Percentiles rank a stretch among this genome's conserved stretches.
Conservation (phyloP, 2,888 invertebrate genomes). For the Tromatobia lineatoria region DNA sequence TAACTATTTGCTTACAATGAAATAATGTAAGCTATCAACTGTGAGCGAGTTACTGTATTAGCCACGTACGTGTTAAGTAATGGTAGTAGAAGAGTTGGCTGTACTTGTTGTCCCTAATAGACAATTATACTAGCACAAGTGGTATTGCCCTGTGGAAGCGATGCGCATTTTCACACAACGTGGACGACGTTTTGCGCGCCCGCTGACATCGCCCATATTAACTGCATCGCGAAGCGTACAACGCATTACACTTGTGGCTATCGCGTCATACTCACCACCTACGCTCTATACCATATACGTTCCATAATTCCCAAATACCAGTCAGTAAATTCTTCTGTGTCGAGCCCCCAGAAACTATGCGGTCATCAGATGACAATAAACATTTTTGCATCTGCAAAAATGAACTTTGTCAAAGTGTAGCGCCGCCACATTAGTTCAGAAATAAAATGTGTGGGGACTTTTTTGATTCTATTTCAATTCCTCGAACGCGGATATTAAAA, state of each 20-base stretch:
- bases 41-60: constrained; percentile 5
- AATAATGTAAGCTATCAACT: too few relatives aligned
- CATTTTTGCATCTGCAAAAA: too few relatives aligned
- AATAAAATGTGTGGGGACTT: too few relatives aligned
- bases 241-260: constrained; percentile 68
- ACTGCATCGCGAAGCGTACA: constrained; percentile 74
- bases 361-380: too few relatives aligned
- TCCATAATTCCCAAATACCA: constrained; percentile 70
- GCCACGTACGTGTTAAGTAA: constrained; percentile 33
- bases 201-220: constrained; percentile 70
- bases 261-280: constrained; percentile 58
- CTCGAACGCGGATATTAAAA: too few relatives aligned
- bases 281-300: constrained; percentile 57
- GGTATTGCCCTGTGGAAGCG: constrained; percentile 17
- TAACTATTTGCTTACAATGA: too few relatives aligned
- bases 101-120: constrained; percentile 51
- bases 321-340: constrained; percentile 17
- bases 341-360: constrained; percentile 31
- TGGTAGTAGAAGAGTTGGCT: constrained; percentile 41
- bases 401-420: too few relatives aligned
- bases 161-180: constrained; percentile 23
- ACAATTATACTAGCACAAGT: constrained; percentile 43
- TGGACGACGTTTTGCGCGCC: constrained; percentile 62
- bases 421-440: too few relatives aligned
- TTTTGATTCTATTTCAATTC: too few relatives aligned